These are phyloP conservation scores for Chrysemys picta DNA, from an alignment of 2,113 vertebrate genomes.

Conservation along the genomic window DNA sequence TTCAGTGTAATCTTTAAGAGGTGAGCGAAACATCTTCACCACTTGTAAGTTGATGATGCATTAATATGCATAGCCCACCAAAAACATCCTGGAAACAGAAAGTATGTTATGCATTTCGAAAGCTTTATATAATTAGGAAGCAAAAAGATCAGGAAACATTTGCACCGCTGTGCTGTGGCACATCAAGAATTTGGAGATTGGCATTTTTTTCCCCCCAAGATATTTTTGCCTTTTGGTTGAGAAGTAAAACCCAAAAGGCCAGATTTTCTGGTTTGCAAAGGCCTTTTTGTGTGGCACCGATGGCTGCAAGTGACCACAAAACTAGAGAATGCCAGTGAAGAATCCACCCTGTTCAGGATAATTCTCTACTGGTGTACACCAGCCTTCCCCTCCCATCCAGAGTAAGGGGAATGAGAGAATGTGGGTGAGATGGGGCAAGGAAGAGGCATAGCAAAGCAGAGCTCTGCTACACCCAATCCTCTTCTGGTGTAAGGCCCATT, in stretches of 20 bases:
- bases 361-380: not conserved
- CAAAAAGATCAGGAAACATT: not conserved
- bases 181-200: not conserved
- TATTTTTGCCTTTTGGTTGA: not conserved
- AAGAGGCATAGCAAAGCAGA: not conserved
- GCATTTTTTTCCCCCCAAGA: not conserved
- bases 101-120: not conserved
- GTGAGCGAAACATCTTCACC: not conserved
- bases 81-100: not conserved
- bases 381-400: not conserved
- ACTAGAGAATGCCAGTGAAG: not conserved
- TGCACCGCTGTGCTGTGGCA: not conserved
- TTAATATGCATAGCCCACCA: not conserved
- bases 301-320: not conserved
- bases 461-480: not conserved
- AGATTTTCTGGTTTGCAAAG: not conserved
- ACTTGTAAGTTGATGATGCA: not conserved
- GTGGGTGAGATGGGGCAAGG: not conserved
- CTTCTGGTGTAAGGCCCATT: not conserved
- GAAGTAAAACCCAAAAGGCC: not conserved
- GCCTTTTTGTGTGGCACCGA: not conserved
- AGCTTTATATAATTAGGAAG: not conserved
- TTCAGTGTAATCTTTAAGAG: not conserved
- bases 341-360: not conserved
- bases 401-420: not conserved